Evolutionary conservation across 2,113 vertebrate genomes (phyloP).

Genomic region (Jacana jacana): DNA sequence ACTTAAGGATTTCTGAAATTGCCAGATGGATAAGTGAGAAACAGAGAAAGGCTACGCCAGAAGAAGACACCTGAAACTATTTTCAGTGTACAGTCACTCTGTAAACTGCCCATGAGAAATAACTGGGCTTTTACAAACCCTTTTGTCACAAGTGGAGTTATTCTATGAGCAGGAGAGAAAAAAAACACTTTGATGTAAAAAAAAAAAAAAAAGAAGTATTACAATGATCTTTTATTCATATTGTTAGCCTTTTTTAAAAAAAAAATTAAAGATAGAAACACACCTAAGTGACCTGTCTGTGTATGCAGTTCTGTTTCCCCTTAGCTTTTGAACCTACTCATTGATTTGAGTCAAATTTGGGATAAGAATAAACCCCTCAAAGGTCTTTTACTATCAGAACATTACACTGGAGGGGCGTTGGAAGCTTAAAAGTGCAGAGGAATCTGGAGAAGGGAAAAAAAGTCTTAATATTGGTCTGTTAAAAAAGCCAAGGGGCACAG

Average conservation of each 20-base stretch:
- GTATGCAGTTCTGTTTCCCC: background rate
- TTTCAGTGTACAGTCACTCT: background rate
- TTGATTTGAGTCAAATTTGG: background rate
- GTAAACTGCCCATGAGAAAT: background rate
- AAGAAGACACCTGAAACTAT: background rate
- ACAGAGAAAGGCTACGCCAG: background rate
- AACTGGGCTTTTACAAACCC: background rate
- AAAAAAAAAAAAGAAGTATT: background rate
- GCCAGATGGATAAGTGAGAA: background rate
- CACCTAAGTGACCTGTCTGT: background rate
- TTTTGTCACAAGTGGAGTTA: background rate
- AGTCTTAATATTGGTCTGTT: background rate
- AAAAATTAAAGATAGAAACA: background rate
- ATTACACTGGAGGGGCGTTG: background rate
- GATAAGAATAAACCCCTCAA: background rate
- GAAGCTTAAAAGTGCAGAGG: background rate
- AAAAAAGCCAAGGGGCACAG: background rate
- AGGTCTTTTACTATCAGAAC: background rate
- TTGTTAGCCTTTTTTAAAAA: background rate
- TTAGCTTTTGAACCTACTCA: background rate
- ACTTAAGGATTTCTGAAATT: background rate
- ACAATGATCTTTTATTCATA: background rate
- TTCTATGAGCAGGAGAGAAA: background rate
- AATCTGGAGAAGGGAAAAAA: background rate
- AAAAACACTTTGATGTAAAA: background rate